Percentiles rank a stretch among this genome's conserved stretches.
Evolutionary conservation across 92 coral and sea anemone genomes (phyloP).

Genomic region (Blastomussa wellsi): DNA sequence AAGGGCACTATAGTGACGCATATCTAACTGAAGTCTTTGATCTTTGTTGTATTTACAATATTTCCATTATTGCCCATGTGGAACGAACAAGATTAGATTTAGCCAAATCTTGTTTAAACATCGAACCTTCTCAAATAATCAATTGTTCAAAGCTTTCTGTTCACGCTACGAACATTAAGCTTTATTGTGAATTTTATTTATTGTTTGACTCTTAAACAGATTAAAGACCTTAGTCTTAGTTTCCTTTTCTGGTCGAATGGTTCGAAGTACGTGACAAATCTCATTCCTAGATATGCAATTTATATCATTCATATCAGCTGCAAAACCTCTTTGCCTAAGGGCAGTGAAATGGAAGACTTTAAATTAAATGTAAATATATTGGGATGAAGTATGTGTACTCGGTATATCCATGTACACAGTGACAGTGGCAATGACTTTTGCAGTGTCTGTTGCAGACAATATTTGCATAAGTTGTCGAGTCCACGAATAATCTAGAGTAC

Average conservation of each 20-base stretch:
- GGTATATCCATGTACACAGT: background rate
- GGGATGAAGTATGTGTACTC: background rate
- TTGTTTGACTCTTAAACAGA: background rate
- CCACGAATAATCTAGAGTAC: background rate
- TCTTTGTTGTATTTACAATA: background rate
- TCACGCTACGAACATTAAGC: background rate
- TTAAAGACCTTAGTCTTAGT: background rate
- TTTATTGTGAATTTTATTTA: background rate
- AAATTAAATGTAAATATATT: background rate
- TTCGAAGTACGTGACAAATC: background rate
- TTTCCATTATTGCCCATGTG: background rate
- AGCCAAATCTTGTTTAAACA: background rate
- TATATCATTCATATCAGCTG: background rate
- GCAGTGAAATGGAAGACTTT: background rate
- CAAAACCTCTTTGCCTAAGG: background rate
- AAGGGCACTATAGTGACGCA: background rate
- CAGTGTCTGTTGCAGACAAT: background rate
- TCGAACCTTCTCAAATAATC: background rate
- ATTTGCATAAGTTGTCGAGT: background rate
- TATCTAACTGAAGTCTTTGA: background rate
- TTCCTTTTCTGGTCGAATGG: background rate
- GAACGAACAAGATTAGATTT: background rate
- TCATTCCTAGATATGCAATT: background rate
- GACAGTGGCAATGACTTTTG: background rate
- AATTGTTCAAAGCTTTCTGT: background rate